Conservation (phyloP, 2,888 invertebrate genomes). For the Epirrhoe tristata region DNA sequence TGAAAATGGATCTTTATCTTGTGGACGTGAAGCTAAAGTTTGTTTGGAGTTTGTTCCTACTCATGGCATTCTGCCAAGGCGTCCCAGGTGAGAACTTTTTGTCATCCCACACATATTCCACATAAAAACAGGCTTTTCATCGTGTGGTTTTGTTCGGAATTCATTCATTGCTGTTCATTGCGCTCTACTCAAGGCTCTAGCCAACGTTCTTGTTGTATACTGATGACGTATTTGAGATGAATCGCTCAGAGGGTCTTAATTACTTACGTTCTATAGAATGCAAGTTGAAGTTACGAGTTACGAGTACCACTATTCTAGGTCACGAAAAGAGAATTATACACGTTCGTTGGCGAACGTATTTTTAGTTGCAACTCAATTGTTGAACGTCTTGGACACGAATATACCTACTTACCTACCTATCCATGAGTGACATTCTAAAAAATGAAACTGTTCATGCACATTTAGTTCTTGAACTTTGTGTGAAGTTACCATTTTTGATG, state of each 20-base stretch:
- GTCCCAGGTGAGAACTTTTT: conserved; percentile 53
- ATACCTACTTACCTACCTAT: too few species aligned
- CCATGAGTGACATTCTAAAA: too few species aligned
- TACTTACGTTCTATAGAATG: conserved; percentile 14
- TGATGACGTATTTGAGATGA: conserved; percentile 40
- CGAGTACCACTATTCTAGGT: conserved; percentile 31
- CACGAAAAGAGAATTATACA: conserved; percentile 28
- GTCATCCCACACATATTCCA: conserved; percentile 31
- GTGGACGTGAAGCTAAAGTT: conserved; percentile 56
- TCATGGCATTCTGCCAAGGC: conserved; percentile 49
- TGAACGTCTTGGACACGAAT: neutral
- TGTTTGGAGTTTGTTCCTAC: conserved; percentile 47
- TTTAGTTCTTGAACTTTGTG: neutral
- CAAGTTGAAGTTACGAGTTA: conserved; percentile 8
- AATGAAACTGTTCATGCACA: neutral
- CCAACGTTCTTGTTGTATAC: conserved; percentile 6
- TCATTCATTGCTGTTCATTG: conserved; percentile 32
- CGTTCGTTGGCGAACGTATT: conserved; percentile 18
- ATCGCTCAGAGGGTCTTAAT: conserved; percentile 5
- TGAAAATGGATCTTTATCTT: conserved; percentile 57
- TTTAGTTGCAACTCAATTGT: conserved; percentile 9
- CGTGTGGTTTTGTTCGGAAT: conserved; percentile 29
- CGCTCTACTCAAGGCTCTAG: conserved; percentile 18
- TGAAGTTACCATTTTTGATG: too few species aligned
- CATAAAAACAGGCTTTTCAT: conserved; percentile 44